These are phyloP conservation scores for Tetanocera ferruginea DNA, from an alignment of 2,888 invertebrate genomes.

Conservation along the genomic window DNA sequence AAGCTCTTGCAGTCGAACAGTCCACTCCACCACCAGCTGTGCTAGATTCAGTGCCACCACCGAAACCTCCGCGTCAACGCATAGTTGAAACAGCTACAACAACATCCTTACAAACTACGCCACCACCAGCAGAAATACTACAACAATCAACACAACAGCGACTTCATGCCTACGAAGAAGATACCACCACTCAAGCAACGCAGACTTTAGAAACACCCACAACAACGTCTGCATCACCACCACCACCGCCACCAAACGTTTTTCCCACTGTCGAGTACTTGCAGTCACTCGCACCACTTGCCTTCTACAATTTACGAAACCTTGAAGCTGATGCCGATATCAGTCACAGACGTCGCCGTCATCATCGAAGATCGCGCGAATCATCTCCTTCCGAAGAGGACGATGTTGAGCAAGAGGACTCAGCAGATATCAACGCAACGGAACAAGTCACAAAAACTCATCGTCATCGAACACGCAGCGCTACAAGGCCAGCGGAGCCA, in stretches of 20 bases:
- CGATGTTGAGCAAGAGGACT: slow-evolving; percentile 33
- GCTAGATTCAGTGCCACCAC: slow-evolving; percentile 54
- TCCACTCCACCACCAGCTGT: slow-evolving; percentile 37
- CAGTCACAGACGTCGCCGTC: slow-evolving; percentile 69
- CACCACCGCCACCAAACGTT: slow-evolving; percentile 71
- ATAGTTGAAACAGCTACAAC: slow-evolving; percentile 38
- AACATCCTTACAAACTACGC: background rate
- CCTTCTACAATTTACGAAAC: slow-evolving; percentile 69
- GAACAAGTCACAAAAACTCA: slow-evolving; percentile 72
- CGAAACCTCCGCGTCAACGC: slow-evolving; percentile 60
- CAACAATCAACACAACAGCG: slow-evolving; percentile 11
- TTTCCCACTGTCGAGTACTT: slow-evolving; percentile 71
- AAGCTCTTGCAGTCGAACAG: slow-evolving; percentile 51
- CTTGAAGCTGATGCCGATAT: slow-evolving; percentile 67
- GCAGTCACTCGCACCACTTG: slow-evolving; percentile 72
- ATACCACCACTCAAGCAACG: slow-evolving; percentile 50
- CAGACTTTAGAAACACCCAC: slow-evolving; percentile 56
- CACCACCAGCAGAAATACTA: background rate
- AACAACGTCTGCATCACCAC: slow-evolving; percentile 64
- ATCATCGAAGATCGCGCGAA: slow-evolving; percentile 40
- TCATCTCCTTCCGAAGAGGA: slow-evolving; percentile 49
- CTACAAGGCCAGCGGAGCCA: slow-evolving; percentile 72
- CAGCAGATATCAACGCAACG: slow-evolving; percentile 67
- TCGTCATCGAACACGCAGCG: slow-evolving; percentile 66
- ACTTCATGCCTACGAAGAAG: slow-evolving; percentile 59